Percentiles rank a stretch among this genome's conserved stretches.
Conservation (phyloP, 2,797 vertebrate genomes). For the Chloroceryle inda region DNA sequence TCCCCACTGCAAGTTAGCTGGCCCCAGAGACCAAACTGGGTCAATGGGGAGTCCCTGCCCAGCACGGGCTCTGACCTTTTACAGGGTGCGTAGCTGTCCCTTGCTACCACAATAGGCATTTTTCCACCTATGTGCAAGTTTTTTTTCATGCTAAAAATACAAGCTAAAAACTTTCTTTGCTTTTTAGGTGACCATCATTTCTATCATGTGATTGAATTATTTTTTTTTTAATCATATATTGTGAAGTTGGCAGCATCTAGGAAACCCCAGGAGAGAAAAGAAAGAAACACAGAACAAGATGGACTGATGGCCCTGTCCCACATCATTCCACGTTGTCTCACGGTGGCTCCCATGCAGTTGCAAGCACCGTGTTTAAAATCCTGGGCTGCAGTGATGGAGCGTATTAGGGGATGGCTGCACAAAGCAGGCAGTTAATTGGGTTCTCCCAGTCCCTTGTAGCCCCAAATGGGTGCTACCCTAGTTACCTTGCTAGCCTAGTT, state of each 20-base stretch:
- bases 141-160: neutral
- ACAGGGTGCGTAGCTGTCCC: neutral
- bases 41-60: accelerated
- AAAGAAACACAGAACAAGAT: neutral
- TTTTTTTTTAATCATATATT: neutral
- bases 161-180: neutral
- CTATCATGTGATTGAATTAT: neutral
- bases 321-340: neutral
- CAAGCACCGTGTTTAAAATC: neutral
- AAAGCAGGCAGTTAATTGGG: neutral
- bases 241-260: neutral
- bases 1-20: neutral
- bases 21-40: neutral
- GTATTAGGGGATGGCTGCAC: neutral
- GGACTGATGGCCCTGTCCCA: accelerated
- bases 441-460: neutral
- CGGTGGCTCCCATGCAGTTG: neutral
- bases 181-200: neutral
- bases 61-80: neutral
- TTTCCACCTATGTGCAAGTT: neutral
- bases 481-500: too few relatives aligned
- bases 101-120: neutral
- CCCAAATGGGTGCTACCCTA: neutral
- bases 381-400: neutral
- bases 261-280: neutral